Percentiles rank a stretch among this genome's conserved stretches.
These are phyloP conservation scores for Drosophila grimshawi DNA, from an alignment of 1,140 invertebrate species.

Conservation along the genomic window DNA sequence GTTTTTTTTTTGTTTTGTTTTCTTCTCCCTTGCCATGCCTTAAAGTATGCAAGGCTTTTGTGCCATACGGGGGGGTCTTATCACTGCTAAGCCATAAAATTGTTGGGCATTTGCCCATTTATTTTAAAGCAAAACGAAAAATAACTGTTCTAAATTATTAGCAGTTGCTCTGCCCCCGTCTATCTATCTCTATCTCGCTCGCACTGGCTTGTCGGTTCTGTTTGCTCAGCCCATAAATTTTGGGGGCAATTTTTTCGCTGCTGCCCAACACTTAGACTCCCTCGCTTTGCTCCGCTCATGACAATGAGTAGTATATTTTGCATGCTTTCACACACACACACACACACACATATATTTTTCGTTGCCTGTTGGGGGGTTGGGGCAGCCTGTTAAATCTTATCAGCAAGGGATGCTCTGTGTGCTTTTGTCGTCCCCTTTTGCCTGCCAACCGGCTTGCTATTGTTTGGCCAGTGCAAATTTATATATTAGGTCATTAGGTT, in stretches of 20 bases:
- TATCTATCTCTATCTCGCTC: not conserved
- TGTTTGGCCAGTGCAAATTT: slow-evolving; percentile 59
- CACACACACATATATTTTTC: slow-evolving; percentile 8
- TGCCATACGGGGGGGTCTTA: slow-evolving; percentile 38
- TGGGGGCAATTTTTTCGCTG: slow-evolving; percentile 51
- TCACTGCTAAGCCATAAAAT: slow-evolving; percentile 61
- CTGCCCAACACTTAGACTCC: slow-evolving; percentile 9
- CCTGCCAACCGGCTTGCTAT: slow-evolving; percentile 36
- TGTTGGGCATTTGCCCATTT: slow-evolving; percentile 43
- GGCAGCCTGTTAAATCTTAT: slow-evolving; percentile 41
- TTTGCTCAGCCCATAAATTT: slow-evolving; percentile 64
- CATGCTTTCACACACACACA: slow-evolving; percentile 33
- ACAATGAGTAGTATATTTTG: slow-evolving; percentile 46
- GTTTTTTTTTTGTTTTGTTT: slow-evolving; percentile 16
- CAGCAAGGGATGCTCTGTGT: slow-evolving; percentile 44
- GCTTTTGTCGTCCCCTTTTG: not conserved
- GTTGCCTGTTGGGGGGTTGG: not conserved
- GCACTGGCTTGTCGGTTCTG: slow-evolving; percentile 13
- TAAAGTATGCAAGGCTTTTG: slow-evolving; percentile 49
- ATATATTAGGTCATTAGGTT: slow-evolving; percentile 78
- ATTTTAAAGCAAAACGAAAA: slow-evolving; percentile 26
- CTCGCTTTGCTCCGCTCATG: not conserved
- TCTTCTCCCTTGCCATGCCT: slow-evolving; percentile 13
- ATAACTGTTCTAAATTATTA: slow-evolving; percentile 68
- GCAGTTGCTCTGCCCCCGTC: slow-evolving; percentile 15